These are phyloP conservation scores for Neolamprologus modestus DNA, from an alignment of 2,113 vertebrate species.

Conservation along the genomic window DNA sequence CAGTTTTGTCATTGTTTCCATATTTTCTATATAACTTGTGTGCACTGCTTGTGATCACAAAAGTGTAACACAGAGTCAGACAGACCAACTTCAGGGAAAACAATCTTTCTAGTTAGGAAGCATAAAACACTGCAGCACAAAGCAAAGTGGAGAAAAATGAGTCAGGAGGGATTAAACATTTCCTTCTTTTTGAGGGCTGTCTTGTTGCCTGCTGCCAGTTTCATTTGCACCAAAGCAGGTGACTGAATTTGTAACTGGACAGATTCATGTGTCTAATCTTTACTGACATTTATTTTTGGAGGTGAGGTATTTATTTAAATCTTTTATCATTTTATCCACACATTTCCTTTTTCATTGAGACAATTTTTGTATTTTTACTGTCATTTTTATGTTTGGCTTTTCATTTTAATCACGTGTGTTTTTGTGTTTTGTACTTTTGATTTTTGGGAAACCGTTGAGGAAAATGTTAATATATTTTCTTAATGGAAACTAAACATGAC, in stretches of 20 bases:
- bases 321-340: not conserved
- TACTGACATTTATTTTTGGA: not conserved
- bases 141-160: not conserved
- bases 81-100: not conserved
- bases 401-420: fast-evolving
- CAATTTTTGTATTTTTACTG: not conserved
- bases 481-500: not conserved
- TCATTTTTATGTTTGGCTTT: not conserved
- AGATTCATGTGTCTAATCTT: not conserved
- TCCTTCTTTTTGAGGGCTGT: not conserved
- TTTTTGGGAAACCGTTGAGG: fast-evolving
- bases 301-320: not conserved
- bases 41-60: not conserved
- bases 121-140: not conserved
- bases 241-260: not conserved
- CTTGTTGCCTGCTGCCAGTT: not conserved
- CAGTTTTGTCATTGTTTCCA: not conserved
- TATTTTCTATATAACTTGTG: not conserved
- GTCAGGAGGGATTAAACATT: not conserved
- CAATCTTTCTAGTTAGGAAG: not conserved
- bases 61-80: not conserved
- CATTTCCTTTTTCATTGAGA: not conserved
- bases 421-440: not conserved
- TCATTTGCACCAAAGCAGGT: not conserved
- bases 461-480: not conserved